Base-by-base conservation (phyloP, 2,797 vertebrate species). In the Apogon hyalosoma region DNA sequence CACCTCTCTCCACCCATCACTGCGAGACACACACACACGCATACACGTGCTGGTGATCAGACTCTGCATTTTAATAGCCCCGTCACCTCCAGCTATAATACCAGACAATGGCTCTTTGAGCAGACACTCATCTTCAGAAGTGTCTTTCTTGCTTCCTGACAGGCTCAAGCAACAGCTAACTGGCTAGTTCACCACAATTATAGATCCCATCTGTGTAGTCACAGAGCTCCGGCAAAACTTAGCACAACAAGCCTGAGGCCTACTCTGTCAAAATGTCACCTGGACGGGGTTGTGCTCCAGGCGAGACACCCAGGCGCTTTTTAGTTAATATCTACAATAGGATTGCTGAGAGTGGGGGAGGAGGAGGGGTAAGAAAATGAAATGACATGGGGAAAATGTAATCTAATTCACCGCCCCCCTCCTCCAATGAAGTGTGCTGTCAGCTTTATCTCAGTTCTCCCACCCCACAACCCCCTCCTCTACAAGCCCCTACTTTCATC, bases 81-180 rank as follows among this genome's bases (percentile, higher is more conserved):
- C 87, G 88, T 91, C 88, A 88, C 89, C 87, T 88, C 76, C 71
- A 89, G 91, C 86, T 86, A 86, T 90, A 88, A 88, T 77, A 79
- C 71, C 89, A 88, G 88, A 88, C 88, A 84, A 88, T 81, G 84
- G 82, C 65, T 85, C 79, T 89, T 82, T 78, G 86, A 87, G 82
- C 80, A 87, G 82, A 86, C 86, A 70, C 87, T 87, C 75, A 13
- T 87, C 87, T 87, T 87, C 81, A 83, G 79, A 83, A 83, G 80
- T 83, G 88, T 87, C 82, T 90, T 72, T 54, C 60, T 13, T 77
- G 69, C 74, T 69, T 65, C 63, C 71, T 85, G 87, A 87, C 88
- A 86, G 82, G 70, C 81, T 67, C 65, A 60, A 59, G 78, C 69
- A 42, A 33, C 63, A 87, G 82, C 89, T 89, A 91, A 88, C 88